Base-by-base conservation (phyloP, 2,797 vertebrate genomes). In the Pseudocheirus occidentalis region DNA sequence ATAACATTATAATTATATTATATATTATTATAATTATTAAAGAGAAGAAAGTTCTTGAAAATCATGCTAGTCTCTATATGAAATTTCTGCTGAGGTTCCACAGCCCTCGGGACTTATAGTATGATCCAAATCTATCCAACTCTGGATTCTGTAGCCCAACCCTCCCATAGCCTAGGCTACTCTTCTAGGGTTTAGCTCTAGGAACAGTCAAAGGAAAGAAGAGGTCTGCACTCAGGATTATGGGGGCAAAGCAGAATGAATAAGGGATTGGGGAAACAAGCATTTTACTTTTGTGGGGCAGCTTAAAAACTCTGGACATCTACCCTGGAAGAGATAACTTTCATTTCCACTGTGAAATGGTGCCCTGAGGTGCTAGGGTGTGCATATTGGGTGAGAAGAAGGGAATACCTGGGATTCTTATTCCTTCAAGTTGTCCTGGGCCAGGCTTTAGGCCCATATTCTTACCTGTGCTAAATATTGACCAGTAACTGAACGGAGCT, bases 401-500 rank as follows among this genome's bases (percentile, higher is more conserved):
- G 40, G 73, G 40, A 87, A 27, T 46, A 81, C 40, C 40, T 81
- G 52, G 52, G 90, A 0, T 46, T 40, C 24, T 40, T 81, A 81
- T 87, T 87, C 21, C 40, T 87, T 24, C 40, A 87, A 4, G 50
- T 11, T 73, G 73, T 87, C 73, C 40, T 50, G 40, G 21, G 24
- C 1, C 40, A 4, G 9, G 6, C 4, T 87, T 87, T 46, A 87
- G 73, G 40, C 34, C 34, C 34, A 81, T 66, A 57, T 53, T 31
- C 97, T 97, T 58, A 98, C 98, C 98, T 98, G 98, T 66, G 96
- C 98, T 66, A 98, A 95, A 94, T 98, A 98, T 93, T 31, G 96
- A 92, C 97, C 97, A 27, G 97, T 97, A 53, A 93, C 11, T 34
- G 97, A 96, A 89, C 95, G 97, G 40, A 98, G 94, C 89, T 97